phyloP scores from a whole-genome alignment of 1,140 invertebrate species.

The Drosophila subobscura region DNA sequence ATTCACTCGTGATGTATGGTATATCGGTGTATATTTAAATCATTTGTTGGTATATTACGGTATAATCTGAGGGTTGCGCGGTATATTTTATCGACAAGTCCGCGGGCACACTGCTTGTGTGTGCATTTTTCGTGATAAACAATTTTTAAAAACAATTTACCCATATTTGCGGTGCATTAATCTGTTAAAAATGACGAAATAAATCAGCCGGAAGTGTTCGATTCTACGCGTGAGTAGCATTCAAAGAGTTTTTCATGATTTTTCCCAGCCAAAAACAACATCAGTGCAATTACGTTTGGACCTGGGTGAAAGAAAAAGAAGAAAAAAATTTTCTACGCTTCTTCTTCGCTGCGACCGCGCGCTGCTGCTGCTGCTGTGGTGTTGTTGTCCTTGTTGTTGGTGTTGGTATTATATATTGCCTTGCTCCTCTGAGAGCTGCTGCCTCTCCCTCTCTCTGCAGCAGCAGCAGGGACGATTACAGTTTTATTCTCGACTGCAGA shows the following conservation, averaged over 20 bases:
- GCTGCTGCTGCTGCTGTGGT: slow-evolving; percentile 48
- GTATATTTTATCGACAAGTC: not conserved
- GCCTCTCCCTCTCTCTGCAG: no score
- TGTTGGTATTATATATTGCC: slow-evolving; percentile 24
- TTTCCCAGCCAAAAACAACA: slow-evolving; percentile 32
- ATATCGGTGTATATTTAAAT: no score
- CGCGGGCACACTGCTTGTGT: slow-evolving; percentile 41
- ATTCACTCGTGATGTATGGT: no score
- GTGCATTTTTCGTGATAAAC: slow-evolving; percentile 75
- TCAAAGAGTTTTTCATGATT: slow-evolving; percentile 40
- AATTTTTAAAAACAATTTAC: slow-evolving; percentile 75
- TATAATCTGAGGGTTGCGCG: no score
- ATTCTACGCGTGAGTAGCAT: slow-evolving; percentile 62
- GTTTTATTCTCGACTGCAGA: slow-evolving; percentile 57
- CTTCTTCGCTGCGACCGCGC: slow-evolving; percentile 57
- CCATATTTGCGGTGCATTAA: slow-evolving; percentile 51
- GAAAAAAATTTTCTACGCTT: slow-evolving; percentile 57
- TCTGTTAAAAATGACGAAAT: slow-evolving; percentile 59
- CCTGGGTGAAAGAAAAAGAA: slow-evolving; percentile 35
- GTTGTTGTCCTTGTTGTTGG: slow-evolving; percentile 41
- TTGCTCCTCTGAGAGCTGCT: not conserved
- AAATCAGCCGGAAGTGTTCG: slow-evolving; percentile 52
- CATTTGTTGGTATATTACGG: no score
- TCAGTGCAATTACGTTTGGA: slow-evolving; percentile 71
- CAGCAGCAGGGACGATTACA: slow-evolving; percentile 71